Base-by-base conservation (phyloP, 2,888 invertebrate species). In the Sinodicranocentrus sp. region DNA sequence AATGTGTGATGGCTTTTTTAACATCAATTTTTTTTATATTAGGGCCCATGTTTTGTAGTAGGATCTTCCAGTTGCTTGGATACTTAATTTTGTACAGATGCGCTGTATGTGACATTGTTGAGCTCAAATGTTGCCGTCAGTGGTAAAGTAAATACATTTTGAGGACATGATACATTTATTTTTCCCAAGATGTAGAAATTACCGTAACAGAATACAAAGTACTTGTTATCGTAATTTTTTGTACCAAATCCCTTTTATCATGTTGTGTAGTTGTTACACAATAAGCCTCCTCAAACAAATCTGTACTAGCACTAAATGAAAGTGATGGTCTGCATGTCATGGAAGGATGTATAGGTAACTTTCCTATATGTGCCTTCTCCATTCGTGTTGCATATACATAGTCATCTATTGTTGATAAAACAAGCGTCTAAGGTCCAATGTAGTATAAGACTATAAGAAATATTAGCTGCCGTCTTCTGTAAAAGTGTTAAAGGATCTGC, bases 401-500 rank as follows among this genome's bases (percentile, higher is more conserved):
- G 21, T 86, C 86, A 17, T 84, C 83, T 8, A 71, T 48, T 17
- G 48, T 10, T 2, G 82, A 84, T 0, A 86, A 13, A 15, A 75
- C 43, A 10, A 77, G 76, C 0, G 23, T 0, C 17, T 39, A 71
- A 3, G 84, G 84, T 21, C 86, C 86, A n/a, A 17, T 57, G 33
- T 84, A 85, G 2, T 82, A 48, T 1, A 82, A 10, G 2, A 10
- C n/a, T n/a, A n/a, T n/a, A 0, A 8, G 33, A 33, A 82, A 86
- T 25, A 80, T 84, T 10, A 33, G 1, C 10, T 75, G 72, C 10
- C 28, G 17, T 44, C 48, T n/a, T 48, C 13, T 17, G 10, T 44
- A 82, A 59, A 0, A 84, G 52, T 10, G 19, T 25, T 26, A 86
- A 86, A 17, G 86, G 67, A 19, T 83, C 86, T 0, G 86, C 82